Conservation (phyloP, 2,888 invertebrate genomes). For the Drosophila yooni region DNA sequence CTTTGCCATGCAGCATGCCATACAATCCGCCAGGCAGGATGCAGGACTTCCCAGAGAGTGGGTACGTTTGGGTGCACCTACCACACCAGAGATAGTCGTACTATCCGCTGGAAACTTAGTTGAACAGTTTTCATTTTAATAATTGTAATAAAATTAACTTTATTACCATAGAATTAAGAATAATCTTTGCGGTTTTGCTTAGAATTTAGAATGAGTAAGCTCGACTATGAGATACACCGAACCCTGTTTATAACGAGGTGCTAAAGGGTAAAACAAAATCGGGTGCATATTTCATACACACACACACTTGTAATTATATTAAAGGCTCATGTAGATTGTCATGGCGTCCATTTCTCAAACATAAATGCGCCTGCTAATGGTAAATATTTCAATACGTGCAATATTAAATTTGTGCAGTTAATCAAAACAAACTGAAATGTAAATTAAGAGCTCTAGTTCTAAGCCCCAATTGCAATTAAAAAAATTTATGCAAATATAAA, state of each 20-base stretch:
- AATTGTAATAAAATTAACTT: not conserved
- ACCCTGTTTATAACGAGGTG: not conserved
- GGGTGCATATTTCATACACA: not conserved
- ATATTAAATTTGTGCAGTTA: not conserved
- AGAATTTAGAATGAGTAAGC: not conserved
- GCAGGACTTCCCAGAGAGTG: slow-evolving; percentile 85
- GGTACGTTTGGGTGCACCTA: slow-evolving; percentile 81
- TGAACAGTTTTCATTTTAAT: slow-evolving; percentile 32
- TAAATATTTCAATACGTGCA: not conserved
- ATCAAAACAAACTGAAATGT: not conserved
- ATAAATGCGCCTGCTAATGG: not conserved
- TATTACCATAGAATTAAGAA: not conserved
- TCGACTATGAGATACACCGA: not conserved
- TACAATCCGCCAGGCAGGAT: slow-evolving; percentile 89
- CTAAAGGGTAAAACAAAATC: not conserved
- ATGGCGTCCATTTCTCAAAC: not conserved
- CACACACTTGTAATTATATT: not conserved
- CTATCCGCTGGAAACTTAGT: slow-evolving; percentile 68
- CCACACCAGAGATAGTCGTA: slow-evolving; percentile 81
- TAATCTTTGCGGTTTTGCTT: not conserved
- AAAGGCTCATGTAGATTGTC: not conserved
- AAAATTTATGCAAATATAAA: not conserved
- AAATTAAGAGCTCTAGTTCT: not conserved
- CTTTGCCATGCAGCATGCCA: slow-evolving; percentile 89
- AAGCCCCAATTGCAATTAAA: not conserved